These are phyloP conservation scores for Vombatus ursinus DNA, from an alignment of 2,113 vertebrate genomes.

Conservation along the genomic window DNA sequence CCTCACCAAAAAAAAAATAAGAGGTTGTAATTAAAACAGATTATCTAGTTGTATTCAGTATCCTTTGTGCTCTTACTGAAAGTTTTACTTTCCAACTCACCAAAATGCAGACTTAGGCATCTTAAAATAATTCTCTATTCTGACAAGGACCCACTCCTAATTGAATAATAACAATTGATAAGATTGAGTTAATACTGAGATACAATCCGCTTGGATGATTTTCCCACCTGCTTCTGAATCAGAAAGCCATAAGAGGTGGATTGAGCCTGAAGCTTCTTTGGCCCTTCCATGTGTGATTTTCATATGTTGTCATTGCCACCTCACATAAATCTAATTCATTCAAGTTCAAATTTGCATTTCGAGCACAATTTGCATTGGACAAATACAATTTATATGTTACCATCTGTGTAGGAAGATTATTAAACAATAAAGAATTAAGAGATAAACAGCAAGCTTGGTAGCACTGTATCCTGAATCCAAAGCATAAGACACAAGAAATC, in stretches of 20 bases:
- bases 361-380: conserved; percentile 67
- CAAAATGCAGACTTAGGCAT: conserved; percentile 1
- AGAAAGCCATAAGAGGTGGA: conserved; percentile 61
- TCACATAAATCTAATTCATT: conserved; percentile 76
- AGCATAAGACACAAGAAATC: conserved; percentile 68
- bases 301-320: conserved; percentile 55
- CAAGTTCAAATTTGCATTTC: conserved; percentile 70
- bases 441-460: conserved; percentile 69
- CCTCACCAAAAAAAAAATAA: no score
- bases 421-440: conserved; percentile 76
- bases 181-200: conserved; percentile 73
- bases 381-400: conserved; percentile 78
- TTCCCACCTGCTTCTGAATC: conserved; percentile 67
- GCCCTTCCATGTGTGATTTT: conserved; percentile 56
- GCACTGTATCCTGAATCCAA: conserved; percentile 58
- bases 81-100: conserved; percentile 21
- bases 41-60: neutral
- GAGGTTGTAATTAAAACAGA: neutral
- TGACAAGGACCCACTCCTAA: conserved; percentile 69
- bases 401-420: conserved; percentile 80
- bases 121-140: conserved; percentile 51
- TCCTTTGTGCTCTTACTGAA: neutral
- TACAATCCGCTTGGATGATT: conserved; percentile 73
- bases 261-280: conserved; percentile 61
- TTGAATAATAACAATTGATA: conserved; percentile 62